Base-by-base conservation (phyloP, 2,113 vertebrate species). In the Takifugu bimaculatus region DNA sequence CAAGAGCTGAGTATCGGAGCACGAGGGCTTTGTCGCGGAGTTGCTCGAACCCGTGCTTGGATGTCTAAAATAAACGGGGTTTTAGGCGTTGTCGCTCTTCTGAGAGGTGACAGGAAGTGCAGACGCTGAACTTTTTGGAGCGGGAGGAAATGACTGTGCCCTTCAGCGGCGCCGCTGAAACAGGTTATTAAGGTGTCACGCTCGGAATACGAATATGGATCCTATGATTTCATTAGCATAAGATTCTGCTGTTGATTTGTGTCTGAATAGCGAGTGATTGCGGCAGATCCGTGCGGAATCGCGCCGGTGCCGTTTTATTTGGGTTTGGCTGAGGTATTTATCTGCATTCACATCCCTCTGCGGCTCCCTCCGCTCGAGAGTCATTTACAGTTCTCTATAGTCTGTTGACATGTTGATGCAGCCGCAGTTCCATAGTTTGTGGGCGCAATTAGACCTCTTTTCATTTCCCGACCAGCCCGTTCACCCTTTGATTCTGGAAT, bases 191-290 rank as follows among this genome's bases (percentile, higher is more conserved):
- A 74, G 77, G 61, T 75, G 71, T 54, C 57, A 1, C 63, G 20
- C 70, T 70, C 42, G 0, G 11, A 29, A 39, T 72, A 59, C 28
- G 50, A 80, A 80, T 72, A 61, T 57, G 72, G 25, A 78, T 83
- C 44, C 48, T 80, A 71, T 67, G 59, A 69, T 79, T 72, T 76
- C 71, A 79, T 79, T 71, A 73, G 71, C 63, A 43, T 69, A 10
- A 28, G 53, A 61, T 65, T 75, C 58, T 42, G 51, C 55, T 15
- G 68, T 64, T 57, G 71, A 65, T 70, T 73, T n/a, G 2, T 12
- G 47, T 74, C 12, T 88, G 83, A 87, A 83, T 79, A 56, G 73
- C 58, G 3, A 63, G 49, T 87, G 83, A 87, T 88, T 88, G 81
- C 60, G 29, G 57, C 10, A 27, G 63, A 55, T 13, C 29, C 7